Evolutionary conservation across 2,888 invertebrate genomes (phyloP).

Genomic region (Aporophyla nigra): DNA sequence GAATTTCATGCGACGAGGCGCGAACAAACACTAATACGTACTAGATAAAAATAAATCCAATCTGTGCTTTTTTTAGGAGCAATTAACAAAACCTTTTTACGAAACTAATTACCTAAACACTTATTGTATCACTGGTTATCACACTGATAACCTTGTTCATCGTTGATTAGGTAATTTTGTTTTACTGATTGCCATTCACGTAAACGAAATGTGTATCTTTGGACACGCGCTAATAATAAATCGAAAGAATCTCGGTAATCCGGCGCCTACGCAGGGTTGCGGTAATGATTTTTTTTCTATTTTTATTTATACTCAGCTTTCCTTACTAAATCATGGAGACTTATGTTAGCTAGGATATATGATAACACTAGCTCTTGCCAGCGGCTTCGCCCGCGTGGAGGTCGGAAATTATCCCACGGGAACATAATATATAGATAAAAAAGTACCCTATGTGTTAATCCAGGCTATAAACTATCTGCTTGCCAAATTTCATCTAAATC

Average conservation of each 20-base stretch:
- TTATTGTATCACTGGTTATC: not conserved
- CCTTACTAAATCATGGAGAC: too few species aligned
- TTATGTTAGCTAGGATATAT: too few species aligned
- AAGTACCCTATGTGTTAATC: too few species aligned
- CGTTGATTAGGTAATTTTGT: constrained; percentile 9
- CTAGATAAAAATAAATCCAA: not conserved
- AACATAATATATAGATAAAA: too few species aligned
- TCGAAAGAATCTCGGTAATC: not conserved
- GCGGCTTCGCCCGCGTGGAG: too few species aligned
- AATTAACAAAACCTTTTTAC: not conserved
- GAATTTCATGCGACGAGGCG: too few species aligned
- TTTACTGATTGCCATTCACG: not conserved
- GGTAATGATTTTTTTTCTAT: not conserved
- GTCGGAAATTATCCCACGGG: too few species aligned
- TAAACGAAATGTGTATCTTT: not conserved
- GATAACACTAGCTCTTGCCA: too few species aligned
- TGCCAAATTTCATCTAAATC: too few species aligned
- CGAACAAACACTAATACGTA: too few species aligned
- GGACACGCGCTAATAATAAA: not conserved
- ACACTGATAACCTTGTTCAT: not conserved
- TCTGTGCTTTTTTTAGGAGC: not conserved
- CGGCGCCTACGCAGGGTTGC: not conserved
- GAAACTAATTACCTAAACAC: not conserved
- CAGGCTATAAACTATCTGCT: too few species aligned
- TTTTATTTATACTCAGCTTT: not conserved